phyloP scores from a whole-genome alignment of 2,888 invertebrate species.

The Synergus japonicus region DNA sequence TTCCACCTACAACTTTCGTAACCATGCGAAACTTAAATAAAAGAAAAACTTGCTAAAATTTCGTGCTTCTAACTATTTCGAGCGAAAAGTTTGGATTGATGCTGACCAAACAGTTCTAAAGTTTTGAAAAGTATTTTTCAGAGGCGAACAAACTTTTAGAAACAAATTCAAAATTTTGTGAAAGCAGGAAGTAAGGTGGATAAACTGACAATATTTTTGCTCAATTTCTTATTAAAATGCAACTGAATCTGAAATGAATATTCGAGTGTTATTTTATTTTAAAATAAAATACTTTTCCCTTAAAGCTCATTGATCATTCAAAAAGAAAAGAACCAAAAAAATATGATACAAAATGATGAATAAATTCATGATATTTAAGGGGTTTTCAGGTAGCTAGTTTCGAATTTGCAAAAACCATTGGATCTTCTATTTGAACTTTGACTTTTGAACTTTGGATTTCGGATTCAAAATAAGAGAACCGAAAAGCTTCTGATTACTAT shows the following conservation, averaged over 20 bases:
- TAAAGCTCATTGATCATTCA: no score
- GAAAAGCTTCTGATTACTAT: no score
- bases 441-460: no score
- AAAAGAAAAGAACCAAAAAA: no score
- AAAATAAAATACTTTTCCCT: no score
- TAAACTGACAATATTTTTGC: background rate
- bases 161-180: background rate
- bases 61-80: background rate
- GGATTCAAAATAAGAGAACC: no score
- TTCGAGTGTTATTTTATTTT: no score
- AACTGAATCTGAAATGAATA: background rate
- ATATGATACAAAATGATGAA: no score
- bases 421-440: no score
- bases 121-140: background rate
- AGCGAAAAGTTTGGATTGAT: background rate
- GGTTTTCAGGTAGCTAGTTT: no score
- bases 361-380: no score
- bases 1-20: background rate
- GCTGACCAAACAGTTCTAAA: background rate
- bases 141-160: conserved; percentile 6
- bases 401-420: no score
- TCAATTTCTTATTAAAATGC: background rate
- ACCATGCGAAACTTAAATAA: conserved; percentile 14
- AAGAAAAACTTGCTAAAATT: background rate
- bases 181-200: background rate